These are phyloP conservation scores for Euproctis similis DNA, from an alignment of 2,888 invertebrate species.

Conservation along the genomic window DNA sequence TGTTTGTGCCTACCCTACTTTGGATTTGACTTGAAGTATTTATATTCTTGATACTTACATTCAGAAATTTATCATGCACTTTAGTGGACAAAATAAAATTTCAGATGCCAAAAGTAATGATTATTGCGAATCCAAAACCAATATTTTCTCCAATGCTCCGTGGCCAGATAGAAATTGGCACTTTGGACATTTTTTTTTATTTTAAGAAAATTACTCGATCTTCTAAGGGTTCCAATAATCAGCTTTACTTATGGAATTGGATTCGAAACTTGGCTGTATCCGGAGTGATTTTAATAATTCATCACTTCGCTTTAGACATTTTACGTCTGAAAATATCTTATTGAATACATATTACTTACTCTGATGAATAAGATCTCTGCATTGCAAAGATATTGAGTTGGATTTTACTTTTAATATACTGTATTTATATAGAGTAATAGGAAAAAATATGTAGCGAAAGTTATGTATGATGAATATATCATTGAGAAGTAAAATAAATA, in stretches of 20 bases:
- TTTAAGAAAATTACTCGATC: conserved; percentile 44
- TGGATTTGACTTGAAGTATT: no score
- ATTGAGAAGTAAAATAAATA: no score
- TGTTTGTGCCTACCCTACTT: no score
- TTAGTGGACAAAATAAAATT: no score
- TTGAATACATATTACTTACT: conserved; percentile 36
- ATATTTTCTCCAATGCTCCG: conserved; percentile 46
- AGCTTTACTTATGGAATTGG: conserved; percentile 74
- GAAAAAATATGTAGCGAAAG: no score
- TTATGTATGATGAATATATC: no score
- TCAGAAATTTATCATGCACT: no score
- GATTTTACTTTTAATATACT: no score
- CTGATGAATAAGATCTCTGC: conserved; percentile 20
- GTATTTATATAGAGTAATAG: no score
- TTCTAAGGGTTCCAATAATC: conserved; percentile 63
- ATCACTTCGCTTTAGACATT: conserved; percentile 51
- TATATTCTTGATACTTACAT: no score
- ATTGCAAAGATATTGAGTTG: background rate
- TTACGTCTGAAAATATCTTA: conserved; percentile 37
- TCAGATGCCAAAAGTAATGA: no score
- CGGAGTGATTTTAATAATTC: conserved; percentile 72
- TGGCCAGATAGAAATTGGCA: conserved; percentile 61
- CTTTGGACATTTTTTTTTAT: conserved; percentile 62
- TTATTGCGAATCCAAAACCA: conserved; percentile 49
- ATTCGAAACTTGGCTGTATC: conserved; percentile 67